Evolutionary conservation across 1,140 invertebrate species (phyloP), one percentile per base, ranked within the genome.

Genomic region (Dufourea novaeangliae): DNA sequence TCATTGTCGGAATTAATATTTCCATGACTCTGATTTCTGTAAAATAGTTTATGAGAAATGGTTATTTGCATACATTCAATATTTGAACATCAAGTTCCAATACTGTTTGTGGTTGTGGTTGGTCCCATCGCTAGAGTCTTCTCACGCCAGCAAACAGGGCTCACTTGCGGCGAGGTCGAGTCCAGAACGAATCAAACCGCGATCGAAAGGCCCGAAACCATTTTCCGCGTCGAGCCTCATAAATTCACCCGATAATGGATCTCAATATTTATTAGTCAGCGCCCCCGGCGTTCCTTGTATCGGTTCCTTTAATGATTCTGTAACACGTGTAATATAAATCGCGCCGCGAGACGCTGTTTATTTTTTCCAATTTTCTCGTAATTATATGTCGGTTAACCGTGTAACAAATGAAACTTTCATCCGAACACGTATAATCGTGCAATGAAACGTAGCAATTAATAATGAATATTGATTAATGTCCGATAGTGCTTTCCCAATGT

Each of bases 201-300:
- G 14, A 17, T 6, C 17, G 3, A 11, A 12, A 10, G 22, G 22
- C 1, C 8, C 39, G 20, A 62, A 27, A 39, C 56, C 25, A n/a
- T 25, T 59, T 71, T 37, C 29, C 46, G 44, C 34, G 50, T 50
- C 20, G 29, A 22, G 27, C 14, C 14, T 22, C 41, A 11, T 72
- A 72, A 62, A 72, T 72, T 27, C 25, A 37, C n/a, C 17, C 29
- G 22, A 37, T 34, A 34, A 63, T 20, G 57, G 32, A 29, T 4
- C 5, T 4, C 29, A 25, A 14, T 63, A 72, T 50, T 63, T 72
- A 72, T 72, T 63, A 44, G 14, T 37, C 14, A 72, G 32, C 57
- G 68, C 11, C 12, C 12, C 10, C 6, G 25, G 17, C 7, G 37
- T 44, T n/a, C 39, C 14, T 2, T 6, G n/a, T 0, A 3, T 12